Evolutionary conservation across 2,888 invertebrate genomes (phyloP), one percentile per base, ranked within the genome.

Genomic region (Ormyrus pomaceus): DNA sequence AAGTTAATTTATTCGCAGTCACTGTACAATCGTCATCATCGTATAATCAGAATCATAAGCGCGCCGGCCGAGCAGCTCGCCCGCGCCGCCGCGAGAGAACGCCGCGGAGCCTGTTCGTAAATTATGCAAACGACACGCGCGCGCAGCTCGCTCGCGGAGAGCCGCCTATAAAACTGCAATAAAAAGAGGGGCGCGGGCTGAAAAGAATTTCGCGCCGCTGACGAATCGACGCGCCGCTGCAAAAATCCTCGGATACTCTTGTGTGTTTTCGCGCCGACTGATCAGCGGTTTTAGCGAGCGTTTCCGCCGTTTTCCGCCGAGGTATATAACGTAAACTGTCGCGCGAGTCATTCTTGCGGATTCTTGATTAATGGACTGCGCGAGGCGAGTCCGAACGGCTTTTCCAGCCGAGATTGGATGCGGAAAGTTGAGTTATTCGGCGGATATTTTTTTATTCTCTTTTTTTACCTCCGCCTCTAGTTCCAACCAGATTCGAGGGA

Each of bases 1-100:
- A 82, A 80, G 82, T 82, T 82, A 80, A 80, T 77, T 73, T 82
- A 82, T 73, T 74, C 80, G 34, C 70, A 74, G 72, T 64, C 69
- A 34, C 56, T 50, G 50, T 50, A 75, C 62, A 80, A 80, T 77
- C 77, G 66, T 77, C 74, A 71, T 79, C 72, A 61, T 72, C 72
- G 56, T 55, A 53, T 45, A 50, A 45, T 55, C 61, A 65, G 77
- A 75, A 81, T 71, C 66, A 71, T 70, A 70, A 74, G 75, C 71
- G 65, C 53, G 11, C 1, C 19, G 19, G 19, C 56, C 56, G 34
- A 34, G 34, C 34, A 4, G 48, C 65, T 13, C 69, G 50, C 51
- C 45, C 5, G 13, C 34, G 53, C 53, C 13, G 13, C 61, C 56
- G 51, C 56, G 51, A 56, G 51, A 56, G 34, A 19, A 19, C 19